Evolutionary conservation across 2,113 vertebrate species (phyloP).

Genomic region (Oxygymnocypris stewartii): DNA sequence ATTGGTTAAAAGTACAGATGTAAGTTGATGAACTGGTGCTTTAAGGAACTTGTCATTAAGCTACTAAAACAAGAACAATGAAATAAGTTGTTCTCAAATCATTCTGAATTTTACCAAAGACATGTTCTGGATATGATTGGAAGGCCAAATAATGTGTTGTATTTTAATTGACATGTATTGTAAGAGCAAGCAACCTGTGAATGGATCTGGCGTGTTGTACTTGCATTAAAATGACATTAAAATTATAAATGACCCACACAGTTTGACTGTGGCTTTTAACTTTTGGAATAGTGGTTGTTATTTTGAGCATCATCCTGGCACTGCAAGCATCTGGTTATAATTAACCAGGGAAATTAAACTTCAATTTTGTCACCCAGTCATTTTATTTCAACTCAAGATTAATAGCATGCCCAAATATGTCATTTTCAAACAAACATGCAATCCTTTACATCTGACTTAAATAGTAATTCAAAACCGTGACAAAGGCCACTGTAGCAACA

Average conservation of each 20-base stretch:
- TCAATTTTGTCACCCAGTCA: not conserved
- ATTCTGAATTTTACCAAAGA: slow-evolving; percentile 72
- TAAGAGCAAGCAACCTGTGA: slow-evolving; percentile 70
- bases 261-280: not conserved
- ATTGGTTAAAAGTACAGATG: slow-evolving; percentile 27
- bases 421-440: too few species aligned
- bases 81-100: slow-evolving; percentile 34
- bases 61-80: slow-evolving; percentile 23
- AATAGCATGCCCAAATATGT: too few species aligned
- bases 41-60: slow-evolving; percentile 49
- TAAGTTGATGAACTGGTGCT: slow-evolving; percentile 55
- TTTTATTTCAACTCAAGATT: not conserved
- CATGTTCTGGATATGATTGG: slow-evolving; percentile 67
- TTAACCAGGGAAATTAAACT: not conserved
- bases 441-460: too few species aligned
- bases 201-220: slow-evolving; percentile 68
- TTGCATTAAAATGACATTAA: slow-evolving; percentile 75
- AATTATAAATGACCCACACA: slow-evolving; percentile 74
- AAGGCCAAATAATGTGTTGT: slow-evolving; percentile 65
- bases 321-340: not conserved
- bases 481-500: too few species aligned
- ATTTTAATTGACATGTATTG: slow-evolving; percentile 69
- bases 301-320: not conserved
- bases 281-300: not conserved
- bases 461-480: too few species aligned